A percentile compares a stretch with the other conserved stretches of the same genome.
Conservation (phyloP, 2,888 invertebrate species). For the Gibbula magus region DNA sequence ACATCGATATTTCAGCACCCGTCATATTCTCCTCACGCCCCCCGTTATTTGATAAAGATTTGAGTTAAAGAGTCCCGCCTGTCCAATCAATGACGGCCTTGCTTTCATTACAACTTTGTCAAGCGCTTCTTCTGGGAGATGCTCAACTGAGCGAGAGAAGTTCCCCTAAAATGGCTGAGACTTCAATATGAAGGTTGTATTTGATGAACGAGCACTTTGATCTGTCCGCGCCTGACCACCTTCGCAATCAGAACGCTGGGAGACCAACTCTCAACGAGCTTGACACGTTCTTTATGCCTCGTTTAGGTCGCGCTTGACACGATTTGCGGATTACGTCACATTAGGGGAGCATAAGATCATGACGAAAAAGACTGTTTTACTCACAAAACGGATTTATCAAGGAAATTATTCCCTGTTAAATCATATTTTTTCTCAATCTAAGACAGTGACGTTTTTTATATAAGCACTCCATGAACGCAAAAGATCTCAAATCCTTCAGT, state of each 20-base stretch:
- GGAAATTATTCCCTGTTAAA: too few species aligned
- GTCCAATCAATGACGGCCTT: conserved; percentile 2
- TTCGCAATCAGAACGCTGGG: not conserved
- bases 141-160: not conserved
- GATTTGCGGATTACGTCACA: too few species aligned
- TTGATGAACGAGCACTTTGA: conserved; percentile 16
- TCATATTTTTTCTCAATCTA: too few species aligned
- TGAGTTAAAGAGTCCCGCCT: conserved; percentile 7
- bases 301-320: too few species aligned
- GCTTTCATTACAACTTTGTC: conserved; percentile 18
- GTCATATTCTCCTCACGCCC: conserved; percentile 19
- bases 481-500: too few species aligned
- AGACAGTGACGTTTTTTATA: too few species aligned
- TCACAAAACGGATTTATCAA: too few species aligned
- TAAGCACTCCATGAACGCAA: too few species aligned
- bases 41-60: conserved; percentile 18
- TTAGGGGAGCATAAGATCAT: too few species aligned
- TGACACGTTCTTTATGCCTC: too few species aligned
- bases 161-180: not conserved
- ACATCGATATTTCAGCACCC: not conserved
- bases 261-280: too few species aligned
- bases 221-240: not conserved
- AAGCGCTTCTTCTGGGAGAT: not conserved
- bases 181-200: not conserved
- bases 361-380: too few species aligned